These are phyloP conservation scores for Pseudolycoriella hygida DNA, from an alignment of 2,888 invertebrate genomes.

Conservation along the genomic window DNA sequence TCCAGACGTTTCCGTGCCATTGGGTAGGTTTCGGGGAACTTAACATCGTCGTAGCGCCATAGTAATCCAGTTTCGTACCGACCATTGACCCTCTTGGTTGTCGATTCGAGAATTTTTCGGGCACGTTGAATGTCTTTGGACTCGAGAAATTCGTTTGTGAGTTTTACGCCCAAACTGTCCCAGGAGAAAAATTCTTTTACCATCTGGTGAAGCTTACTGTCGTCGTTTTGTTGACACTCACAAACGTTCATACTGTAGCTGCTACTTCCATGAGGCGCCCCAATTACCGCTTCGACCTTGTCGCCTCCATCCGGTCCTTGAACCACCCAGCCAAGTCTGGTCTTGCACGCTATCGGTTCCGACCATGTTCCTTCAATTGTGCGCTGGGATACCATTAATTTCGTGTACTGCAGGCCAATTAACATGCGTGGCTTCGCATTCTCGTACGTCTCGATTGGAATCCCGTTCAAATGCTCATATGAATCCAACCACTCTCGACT, in stretches of 20 bases:
- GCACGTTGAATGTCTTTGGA: background rate
- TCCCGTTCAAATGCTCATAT: background rate
- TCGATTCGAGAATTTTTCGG: background rate
- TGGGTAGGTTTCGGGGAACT: background rate
- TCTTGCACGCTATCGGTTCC: too few species aligned
- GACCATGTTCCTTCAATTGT: conserved; percentile 4
- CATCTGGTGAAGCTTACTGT: background rate
- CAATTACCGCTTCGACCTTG: too few species aligned
- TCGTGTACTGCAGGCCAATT: conserved; percentile 7
- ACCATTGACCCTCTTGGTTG: background rate
- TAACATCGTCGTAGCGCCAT: too few species aligned
- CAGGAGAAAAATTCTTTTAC: background rate
- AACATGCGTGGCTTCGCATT: conserved; percentile 4
- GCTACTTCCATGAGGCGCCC: too few species aligned
- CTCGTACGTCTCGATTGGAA: background rate
- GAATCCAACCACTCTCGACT: background rate
- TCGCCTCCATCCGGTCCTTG: conserved; percentile 7
- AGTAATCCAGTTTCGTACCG: too few species aligned
- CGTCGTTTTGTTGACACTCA: background rate
- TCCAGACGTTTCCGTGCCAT: background rate
- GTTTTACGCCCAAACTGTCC: background rate
- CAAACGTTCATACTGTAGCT: too few species aligned
- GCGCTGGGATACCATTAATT: conserved; percentile 4
- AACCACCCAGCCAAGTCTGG: conserved; percentile 11
- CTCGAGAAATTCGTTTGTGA: background rate